phyloP scores from a whole-genome alignment of 2,113 vertebrate genomes.

The Rhabdomys dilectus region DNA sequence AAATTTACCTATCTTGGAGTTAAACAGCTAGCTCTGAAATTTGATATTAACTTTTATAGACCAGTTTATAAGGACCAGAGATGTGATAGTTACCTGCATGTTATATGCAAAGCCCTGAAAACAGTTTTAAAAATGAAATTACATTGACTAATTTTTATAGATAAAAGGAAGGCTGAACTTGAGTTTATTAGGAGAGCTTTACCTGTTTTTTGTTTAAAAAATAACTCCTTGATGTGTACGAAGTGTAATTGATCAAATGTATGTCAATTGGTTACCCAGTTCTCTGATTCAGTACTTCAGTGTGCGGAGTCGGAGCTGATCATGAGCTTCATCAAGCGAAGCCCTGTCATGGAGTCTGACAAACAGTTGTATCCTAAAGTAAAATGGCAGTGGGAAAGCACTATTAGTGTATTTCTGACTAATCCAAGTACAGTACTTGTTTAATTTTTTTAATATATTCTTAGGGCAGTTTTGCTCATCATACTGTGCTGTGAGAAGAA shows the following conservation, averaged over 20 bases:
- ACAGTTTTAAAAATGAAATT: not conserved
- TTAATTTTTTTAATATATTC: not conserved
- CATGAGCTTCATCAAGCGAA: constrained; percentile 37
- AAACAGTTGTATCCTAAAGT: not conserved
- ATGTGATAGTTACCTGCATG: not conserved
- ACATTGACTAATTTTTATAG: constrained; percentile 19
- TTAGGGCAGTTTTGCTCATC: constrained; percentile 6
- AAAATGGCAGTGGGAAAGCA: not conserved
- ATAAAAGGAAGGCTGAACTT: constrained; percentile 40
- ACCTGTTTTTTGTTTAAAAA: constrained; percentile 20
- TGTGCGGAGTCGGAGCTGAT: constrained; percentile 11
- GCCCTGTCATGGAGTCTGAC: constrained; percentile 25
- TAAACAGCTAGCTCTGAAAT: constrained; percentile 24
- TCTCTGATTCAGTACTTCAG: constrained; percentile 6
- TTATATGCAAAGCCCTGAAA: not conserved
- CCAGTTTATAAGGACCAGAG: not conserved
- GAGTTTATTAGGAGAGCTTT: constrained; percentile 25
- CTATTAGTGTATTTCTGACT: constrained; percentile 29
- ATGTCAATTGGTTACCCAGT: constrained; percentile 14
- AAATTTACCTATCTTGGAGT: constrained; percentile 8
- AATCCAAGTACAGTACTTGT: not conserved
- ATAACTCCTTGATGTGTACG: constrained; percentile 1
- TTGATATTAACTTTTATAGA: not conserved
- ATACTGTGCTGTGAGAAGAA: not conserved
- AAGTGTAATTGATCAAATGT: constrained; percentile 49